Percentiles rank a stretch among this genome's conserved stretches.
phyloP scores from a whole-genome alignment of 1,140 invertebrate species.

The Zaprionus ornatus region DNA sequence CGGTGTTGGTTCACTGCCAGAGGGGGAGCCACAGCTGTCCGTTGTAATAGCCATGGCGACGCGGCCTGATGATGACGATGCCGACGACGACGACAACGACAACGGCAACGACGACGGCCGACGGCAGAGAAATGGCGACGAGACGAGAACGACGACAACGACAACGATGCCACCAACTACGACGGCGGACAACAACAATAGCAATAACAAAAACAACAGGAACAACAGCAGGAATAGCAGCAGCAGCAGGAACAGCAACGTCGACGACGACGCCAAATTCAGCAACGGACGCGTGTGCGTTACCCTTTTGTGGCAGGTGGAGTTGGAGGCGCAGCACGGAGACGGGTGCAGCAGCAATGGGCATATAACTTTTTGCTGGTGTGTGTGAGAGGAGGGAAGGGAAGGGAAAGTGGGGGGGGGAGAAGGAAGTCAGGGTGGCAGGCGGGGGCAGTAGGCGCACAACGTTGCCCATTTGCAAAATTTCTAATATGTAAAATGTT shows the following conservation, averaged over 20 bases:
- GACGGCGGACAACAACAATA: slow-evolving; percentile 37
- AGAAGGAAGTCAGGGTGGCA: slow-evolving; percentile 8
- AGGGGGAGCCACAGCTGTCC: slow-evolving; percentile 44
- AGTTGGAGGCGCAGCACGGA: background rate
- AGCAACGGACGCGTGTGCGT: slow-evolving; percentile 74
- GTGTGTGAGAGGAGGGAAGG: background rate
- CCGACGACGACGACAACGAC: slow-evolving; percentile 15
- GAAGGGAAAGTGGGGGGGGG: background rate
- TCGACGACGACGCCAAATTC: slow-evolving; percentile 56
- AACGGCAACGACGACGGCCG: slow-evolving; percentile 21
- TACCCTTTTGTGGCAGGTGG: slow-evolving; percentile 4
- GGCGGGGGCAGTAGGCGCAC: slow-evolving; percentile 37
- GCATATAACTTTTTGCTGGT: slow-evolving; percentile 72
- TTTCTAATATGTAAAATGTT: slow-evolving; percentile 82
- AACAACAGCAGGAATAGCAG: slow-evolving; percentile 35
- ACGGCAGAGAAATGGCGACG: slow-evolving; percentile 44
- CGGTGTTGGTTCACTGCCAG: background rate
- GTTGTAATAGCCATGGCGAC: slow-evolving; percentile 51
- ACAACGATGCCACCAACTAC: slow-evolving; percentile 17
- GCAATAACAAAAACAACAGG: slow-evolving; percentile 26
- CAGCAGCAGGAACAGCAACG: slow-evolving; percentile 3
- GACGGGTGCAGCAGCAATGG: slow-evolving; percentile 22
- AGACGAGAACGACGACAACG: slow-evolving; percentile 31
- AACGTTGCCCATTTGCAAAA: slow-evolving; percentile 74
- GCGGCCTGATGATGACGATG: slow-evolving; percentile 46